A percentile compares a stretch with the other conserved stretches of the same genome.
These are phyloP conservation scores for Drosophila nigromelanica DNA, from an alignment of 1,140 invertebrate genomes.

Conservation along the genomic window DNA sequence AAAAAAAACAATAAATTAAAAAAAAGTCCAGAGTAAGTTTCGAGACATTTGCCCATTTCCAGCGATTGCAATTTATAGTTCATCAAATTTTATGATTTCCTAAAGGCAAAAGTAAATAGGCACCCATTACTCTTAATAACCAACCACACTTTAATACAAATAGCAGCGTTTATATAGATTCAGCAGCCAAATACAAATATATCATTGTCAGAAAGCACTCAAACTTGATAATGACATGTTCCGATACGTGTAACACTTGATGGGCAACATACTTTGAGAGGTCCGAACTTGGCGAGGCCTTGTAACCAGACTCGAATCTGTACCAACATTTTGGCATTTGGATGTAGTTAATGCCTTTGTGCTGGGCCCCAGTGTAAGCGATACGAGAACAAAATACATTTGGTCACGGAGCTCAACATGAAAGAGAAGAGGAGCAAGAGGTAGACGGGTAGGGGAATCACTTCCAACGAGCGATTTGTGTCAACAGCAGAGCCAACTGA, in stretches of 20 bases:
- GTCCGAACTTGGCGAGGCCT: not conserved
- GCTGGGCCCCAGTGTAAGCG: constrained; percentile 51
- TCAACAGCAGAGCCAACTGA: constrained; percentile 69
- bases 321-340: constrained; percentile 52
- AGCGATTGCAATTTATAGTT: no score
- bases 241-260: no score
- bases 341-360: constrained; percentile 33
- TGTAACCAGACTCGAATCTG: constrained; percentile 17
- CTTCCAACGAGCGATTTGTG: constrained; percentile 76
- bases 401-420: constrained; percentile 58
- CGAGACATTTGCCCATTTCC: no score
- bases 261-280: no score
- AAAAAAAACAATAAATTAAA: no score
- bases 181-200: no score
- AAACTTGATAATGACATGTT: constrained; percentile 5
- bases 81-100: no score
- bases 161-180: no score
- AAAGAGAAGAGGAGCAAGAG: constrained; percentile 13
- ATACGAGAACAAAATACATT: constrained; percentile 59
- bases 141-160: no score
- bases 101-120: no score
- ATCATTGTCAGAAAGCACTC: not conserved
- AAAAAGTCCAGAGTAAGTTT: no score
- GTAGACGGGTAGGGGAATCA: constrained; percentile 39
- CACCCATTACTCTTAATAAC: no score